Percentiles rank a stretch among this genome's conserved stretches.
phyloP scores from a whole-genome alignment of 37 sponge, comb jelly and placozoan species.

The Amphimedon queenslandica region DNA sequence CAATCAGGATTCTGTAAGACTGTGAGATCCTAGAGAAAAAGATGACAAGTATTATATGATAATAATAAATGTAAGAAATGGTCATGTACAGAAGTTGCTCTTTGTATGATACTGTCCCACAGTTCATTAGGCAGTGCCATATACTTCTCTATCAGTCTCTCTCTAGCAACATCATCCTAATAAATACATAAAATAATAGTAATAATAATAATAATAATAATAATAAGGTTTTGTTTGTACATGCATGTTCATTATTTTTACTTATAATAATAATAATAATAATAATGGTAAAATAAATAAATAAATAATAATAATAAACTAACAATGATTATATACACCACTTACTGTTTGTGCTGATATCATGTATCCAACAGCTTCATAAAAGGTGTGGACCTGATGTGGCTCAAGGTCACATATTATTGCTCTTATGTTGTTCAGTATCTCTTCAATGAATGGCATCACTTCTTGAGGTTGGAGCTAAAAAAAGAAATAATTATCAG shows the following conservation, averaged over 20 bases:
- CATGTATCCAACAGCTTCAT: conserved; percentile 99
- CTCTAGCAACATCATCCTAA: conserved; percentile 76
- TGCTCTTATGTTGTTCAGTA: conserved; percentile 86
- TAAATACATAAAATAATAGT: neutral
- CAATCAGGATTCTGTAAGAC: conserved; percentile 85
- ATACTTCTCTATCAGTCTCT: conserved; percentile 93
- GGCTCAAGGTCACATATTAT: conserved; percentile 98
- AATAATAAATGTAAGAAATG: neutral
- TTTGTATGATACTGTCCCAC: conserved; percentile 84
- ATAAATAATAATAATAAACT: neutral
- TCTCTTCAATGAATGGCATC: conserved; percentile 94
- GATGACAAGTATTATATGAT: neutral
- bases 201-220: neutral
- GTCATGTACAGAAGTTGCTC: conserved; percentile 77
- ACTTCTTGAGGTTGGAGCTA: conserved; percentile 85
- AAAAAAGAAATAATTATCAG: neutral
- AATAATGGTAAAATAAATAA: neutral
- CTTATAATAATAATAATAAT: neutral
- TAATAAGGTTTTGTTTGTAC: no score
- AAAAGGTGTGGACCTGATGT: conserved; percentile 98
- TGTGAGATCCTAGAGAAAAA: conserved; percentile 37
- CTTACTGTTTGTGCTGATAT: conserved; percentile 91
- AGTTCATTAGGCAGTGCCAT: conserved; percentile 96
- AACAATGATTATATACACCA: neutral
- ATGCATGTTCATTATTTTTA: neutral